Evolutionary conservation across 2,888 invertebrate genomes (phyloP), one percentile per base, ranked within the genome.

Genomic region (Leucoptera coffeella): DNA sequence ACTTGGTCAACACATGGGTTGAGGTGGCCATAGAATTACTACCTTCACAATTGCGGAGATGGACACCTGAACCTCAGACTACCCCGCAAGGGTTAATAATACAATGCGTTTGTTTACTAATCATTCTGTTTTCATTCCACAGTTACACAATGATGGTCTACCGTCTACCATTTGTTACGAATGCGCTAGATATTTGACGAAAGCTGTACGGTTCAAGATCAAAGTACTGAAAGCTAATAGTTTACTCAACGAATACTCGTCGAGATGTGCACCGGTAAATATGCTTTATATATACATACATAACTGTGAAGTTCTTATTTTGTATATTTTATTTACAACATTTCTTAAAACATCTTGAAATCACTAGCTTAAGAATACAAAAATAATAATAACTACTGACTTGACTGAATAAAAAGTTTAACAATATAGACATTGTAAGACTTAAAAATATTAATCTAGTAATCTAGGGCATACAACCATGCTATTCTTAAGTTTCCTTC

Each of bases 181-280:
- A 22, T 67, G 67, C 20, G 19, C 33, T 0, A 35, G 45, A 0
- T 21, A 61, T 1, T 39, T 67, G 0, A 36, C 33, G n/a, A 62
- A 60, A 19, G 43, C 54, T 0, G 49, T 54, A 0, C 27, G 35
- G 2, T 60, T 65, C 31, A 60, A 58, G 23, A 40, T 43, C 3
- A 60, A 61, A 28, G 35, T 65, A 17, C 23, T 58, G 0, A 30
- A 39, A 2, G 52, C 60, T 0, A 56, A 67, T 12, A 37, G 35
- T 0, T 30, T 56, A 25, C 35, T 65, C 1, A 54, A 56, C 1
- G 52, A 64, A 8, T 62, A 67, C n/a, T 36, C 56, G 0, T 45
- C 45, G 1, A 40, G 62, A 31, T 67, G 67, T 41, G 59, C 58
- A 2, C 65, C 64, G 2, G 67, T 67, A 20, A 41, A 54, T 47